These are phyloP conservation scores for Nautilus pompilius DNA, from an alignment of 1,140 invertebrate genomes.

Conservation along the genomic window DNA sequence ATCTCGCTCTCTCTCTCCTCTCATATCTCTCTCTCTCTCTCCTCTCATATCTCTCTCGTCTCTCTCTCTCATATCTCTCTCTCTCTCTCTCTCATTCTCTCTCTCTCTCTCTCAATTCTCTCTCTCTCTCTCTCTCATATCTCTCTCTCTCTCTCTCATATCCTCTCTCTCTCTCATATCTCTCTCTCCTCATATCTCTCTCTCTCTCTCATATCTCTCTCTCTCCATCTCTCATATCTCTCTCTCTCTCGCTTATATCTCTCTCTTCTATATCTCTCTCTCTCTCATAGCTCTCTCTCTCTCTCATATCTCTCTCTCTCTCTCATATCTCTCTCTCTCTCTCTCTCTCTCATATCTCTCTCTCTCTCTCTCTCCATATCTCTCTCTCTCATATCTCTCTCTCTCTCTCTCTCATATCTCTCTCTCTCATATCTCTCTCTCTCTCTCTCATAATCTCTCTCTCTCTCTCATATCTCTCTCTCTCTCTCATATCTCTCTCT, in stretches of 20 bases:
- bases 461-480: background rate
- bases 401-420: background rate
- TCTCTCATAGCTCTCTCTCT: background rate
- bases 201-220: background rate
- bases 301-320: background rate
- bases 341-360: background rate
- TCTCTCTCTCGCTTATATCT: background rate
- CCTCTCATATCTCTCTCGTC: too few relatives aligned
- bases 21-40: too few relatives aligned
- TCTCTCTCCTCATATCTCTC: background rate
- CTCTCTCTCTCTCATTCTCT: background rate
- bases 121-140: background rate
- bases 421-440: background rate
- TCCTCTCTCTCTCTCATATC: background rate
- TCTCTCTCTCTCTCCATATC: background rate
- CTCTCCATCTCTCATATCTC: background rate
- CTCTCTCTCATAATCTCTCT: background rate
- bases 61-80: too few relatives aligned
- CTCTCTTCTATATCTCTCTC: background rate
- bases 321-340: background rate
- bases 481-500: conserved; percentile 1
- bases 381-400: background rate
- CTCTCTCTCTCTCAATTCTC: background rate
- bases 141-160: background rate
- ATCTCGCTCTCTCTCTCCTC: too few relatives aligned